Base-by-base conservation (phyloP, 2,113 vertebrate genomes). In the Zosterops borbonicus region DNA sequence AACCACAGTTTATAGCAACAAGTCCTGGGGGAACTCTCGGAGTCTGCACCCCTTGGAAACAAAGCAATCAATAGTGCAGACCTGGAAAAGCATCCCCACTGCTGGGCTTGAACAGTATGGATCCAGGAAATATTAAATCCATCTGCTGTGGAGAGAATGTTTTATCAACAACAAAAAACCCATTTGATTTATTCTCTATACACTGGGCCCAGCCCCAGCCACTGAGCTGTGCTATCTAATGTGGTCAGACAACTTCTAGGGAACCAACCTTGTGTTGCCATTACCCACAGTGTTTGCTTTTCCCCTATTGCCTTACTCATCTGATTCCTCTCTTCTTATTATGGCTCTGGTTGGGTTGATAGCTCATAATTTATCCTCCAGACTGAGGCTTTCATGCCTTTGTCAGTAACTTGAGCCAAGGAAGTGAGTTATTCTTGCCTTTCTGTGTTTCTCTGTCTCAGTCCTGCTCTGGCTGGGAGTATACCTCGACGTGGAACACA, bases 241-340 rank as follows among this genome's bases (percentile, higher is more conserved):
- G 97, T 97, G 97, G 97, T 97, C 77, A 97, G 95, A 97, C 91
- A 88, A 96, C 93, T 97, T 97, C 94, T 88, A 97, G 95, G 94
- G 94, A 97, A 94, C 88, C 89, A 95, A 64, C 95, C 91, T 96
- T 63, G 46, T 94, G 90, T 90, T 96, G 95, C 95, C 86, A 93
- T 97, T 97, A 96, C 96, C 96, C 96, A 96, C 81, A n/a, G 56
- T 93, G 80, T 97, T 97, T 97, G 88, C 96, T 97, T 97, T 97
- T 92, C 94, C 83, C 84, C 53, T 89, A 39, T 85, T 86, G 96
- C 82, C 81, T 97, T 96, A 95, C 96, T 97, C 97, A 95, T 95
- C 91, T 84, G 90, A 95, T 96, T 96, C 94, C 95, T 97, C 87
- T 88, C 90, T 93, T 85, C 94, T 95, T 92, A 94, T 97, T 94